phyloP scores from a whole-genome alignment of 2,888 invertebrate genomes.

The Elegia similella region DNA sequence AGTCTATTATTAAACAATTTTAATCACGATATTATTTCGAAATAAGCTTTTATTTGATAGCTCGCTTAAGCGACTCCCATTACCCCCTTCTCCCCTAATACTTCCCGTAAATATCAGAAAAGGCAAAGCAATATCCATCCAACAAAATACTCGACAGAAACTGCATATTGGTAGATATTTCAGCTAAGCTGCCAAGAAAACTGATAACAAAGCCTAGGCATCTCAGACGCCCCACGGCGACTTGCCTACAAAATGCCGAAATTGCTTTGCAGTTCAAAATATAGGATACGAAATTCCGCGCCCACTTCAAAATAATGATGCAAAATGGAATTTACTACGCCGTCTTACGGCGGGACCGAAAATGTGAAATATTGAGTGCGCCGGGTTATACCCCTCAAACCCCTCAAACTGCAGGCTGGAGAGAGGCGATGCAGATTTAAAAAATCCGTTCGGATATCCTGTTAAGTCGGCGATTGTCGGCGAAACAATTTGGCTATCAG shows the following conservation, averaged over 20 bases:
- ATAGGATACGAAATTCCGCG: slow-evolving; percentile 33
- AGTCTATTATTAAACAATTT: too few relatives aligned
- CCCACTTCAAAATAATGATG: slow-evolving; percentile 70
- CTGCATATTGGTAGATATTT: neutral
- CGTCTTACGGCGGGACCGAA: slow-evolving; percentile 36
- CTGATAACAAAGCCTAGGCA: slow-evolving; percentile 15
- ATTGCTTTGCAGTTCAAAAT: slow-evolving; percentile 40
- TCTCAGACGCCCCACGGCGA: slow-evolving; percentile 12
- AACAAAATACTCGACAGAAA: neutral
- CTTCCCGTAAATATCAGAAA: too few relatives aligned
- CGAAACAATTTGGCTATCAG: neutral
- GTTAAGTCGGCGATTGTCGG: slow-evolving; percentile 32
- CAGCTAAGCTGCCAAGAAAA: slow-evolving; percentile 20
- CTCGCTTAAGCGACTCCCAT: too few relatives aligned
- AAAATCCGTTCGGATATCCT: slow-evolving; percentile 41
- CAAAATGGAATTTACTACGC: slow-evolving; percentile 56
- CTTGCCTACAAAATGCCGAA: slow-evolving; percentile 29
- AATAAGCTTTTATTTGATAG: too few relatives aligned
- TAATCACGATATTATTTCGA: too few relatives aligned
- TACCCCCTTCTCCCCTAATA: too few relatives aligned
- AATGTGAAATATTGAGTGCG: slow-evolving; percentile 54
- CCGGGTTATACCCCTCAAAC: slow-evolving; percentile 8
- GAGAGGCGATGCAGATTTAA: slow-evolving; percentile 46
- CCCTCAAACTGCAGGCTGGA: slow-evolving; percentile 22
- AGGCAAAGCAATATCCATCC: neutral